Evolutionary conservation across 2,113 vertebrate species (phyloP), one percentile per base, ranked within the genome.

Genomic region (Carlito syrichta): DNA sequence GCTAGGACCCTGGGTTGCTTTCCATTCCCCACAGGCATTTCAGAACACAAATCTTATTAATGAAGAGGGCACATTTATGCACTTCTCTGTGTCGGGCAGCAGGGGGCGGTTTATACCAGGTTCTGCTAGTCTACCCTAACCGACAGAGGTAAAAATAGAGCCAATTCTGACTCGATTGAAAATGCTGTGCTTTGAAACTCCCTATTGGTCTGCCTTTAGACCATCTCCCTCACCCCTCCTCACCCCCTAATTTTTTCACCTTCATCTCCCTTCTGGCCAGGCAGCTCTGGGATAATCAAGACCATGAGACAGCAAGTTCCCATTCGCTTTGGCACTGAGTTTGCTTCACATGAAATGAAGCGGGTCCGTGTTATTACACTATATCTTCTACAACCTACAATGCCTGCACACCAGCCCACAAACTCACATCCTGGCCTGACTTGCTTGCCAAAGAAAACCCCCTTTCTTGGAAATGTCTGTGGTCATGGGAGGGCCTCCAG

Each of bases 81-180:
- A 89, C 78, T 95, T 97, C 89, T 84, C 68, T 12, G 27, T 40
- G 2, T 60, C 40, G 38, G 97, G 20, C 97, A 97, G 97, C 97
- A 98, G 97, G 86, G 97, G 97, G 97, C 96, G 93, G 94, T 48
- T 96, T 83, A 27, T 14, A 66, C 92, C 66, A 6, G 95, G 81
- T 73, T 94, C 88, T 96, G 77, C 56, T 38, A 17, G 16, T 38
- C 63, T 77, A 88, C 56, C 32, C 71, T 69, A 8, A 54, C 10
- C 8, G 0, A 14, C 76, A 14, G 12, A 63, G n/a, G 58, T 27
- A 56, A 71, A 66, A 45, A 17, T 0, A 17, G 23, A 78, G 50
- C 68, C 32, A 20, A 56, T 50, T 62, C 38, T 0, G 62, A 86
- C 68, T 32, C 13, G 0, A 1, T 50, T 38, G 54, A 76, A 95